Base-by-base conservation (phyloP, 2,888 invertebrate genomes). In the Hypolimnas misippus region DNA sequence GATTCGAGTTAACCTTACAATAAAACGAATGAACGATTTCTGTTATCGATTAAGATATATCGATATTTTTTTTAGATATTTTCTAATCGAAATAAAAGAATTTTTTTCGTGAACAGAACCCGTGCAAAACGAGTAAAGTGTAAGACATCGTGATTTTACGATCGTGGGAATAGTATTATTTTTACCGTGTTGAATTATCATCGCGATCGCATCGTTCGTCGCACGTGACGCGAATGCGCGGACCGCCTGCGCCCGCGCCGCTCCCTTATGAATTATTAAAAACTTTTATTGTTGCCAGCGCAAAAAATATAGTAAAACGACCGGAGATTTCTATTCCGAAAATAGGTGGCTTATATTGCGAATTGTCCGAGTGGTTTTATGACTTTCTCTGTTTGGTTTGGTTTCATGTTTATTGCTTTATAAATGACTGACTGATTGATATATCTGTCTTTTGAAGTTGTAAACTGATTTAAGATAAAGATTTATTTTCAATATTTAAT, bases 241-340 rank as follows among this genome's bases (percentile, higher is more conserved):
- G 67, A 73, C 77, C 14, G 76, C 52, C 49, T 79, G 63, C 59
- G 65, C 63, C 66, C 73, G 67, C 71, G 63, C 67, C 73, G 29
- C 19, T 71, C 75, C 67, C 88, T 87, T 89, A 91, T 91, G 89
- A 89, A 91, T 91, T 89, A 91, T 91, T 89, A 80, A 89, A 71
- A 81, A 81, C 82, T 84, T 88, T 88, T 91, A 90, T 90, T 90
- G 90, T 89, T 79, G 78, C 76, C 74, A 72, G 71, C 73, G 79
- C 80, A 84, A 87, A 89, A 88, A 88, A 84, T 78, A 79, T 77
- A 79, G 66, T 78, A 81, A 83, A 81, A 81, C 76, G 73, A 75
- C 73, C 69, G 74, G 72, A 78, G 78, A 77, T 80, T 82, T 88
- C 89, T 90, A 89, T 89, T 89, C 86, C 73, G 84, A 84, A 86